These are phyloP conservation scores for Lymantria dispar DNA, from an alignment of 2,888 invertebrate genomes.

Conservation along the genomic window DNA sequence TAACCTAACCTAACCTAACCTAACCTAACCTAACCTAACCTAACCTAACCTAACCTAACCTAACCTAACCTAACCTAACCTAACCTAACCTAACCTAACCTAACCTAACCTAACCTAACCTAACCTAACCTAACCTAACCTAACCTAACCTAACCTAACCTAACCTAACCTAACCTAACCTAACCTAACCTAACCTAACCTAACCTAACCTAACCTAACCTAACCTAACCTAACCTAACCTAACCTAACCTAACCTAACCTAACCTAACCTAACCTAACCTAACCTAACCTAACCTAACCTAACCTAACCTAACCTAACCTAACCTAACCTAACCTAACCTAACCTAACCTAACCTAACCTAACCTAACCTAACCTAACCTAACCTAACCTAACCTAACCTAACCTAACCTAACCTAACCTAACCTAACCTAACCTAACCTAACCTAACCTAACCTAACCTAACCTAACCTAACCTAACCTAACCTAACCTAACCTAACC, in stretches of 20 bases:
- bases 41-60: constrained; percentile 16
- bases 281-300: constrained; percentile 23
- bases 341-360: constrained; percentile 16
- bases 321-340: constrained; percentile 16
- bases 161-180: constrained; percentile 35
- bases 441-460: constrained; percentile 18
- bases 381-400: constrained; percentile 13
- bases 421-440: constrained; percentile 16
- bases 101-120: constrained; percentile 24
- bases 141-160: constrained; percentile 31
- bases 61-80: constrained; percentile 15
- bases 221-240: constrained; percentile 24
- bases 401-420: constrained; percentile 17
- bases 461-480: constrained; percentile 17
- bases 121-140: constrained; percentile 29
- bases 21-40: constrained; percentile 16
- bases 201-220: constrained; percentile 26
- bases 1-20: constrained; percentile 16
- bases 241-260: constrained; percentile 24
- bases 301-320: constrained; percentile 24
- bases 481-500: constrained; percentile 14
- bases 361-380: constrained; percentile 15
- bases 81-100: constrained; percentile 16
- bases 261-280: constrained; percentile 24
- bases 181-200: constrained; percentile 30